A percentile compares a stretch with the other conserved stretches of the same genome.
phyloP scores from a whole-genome alignment of 2,888 invertebrate species.

The Apamea monoglypha region DNA sequence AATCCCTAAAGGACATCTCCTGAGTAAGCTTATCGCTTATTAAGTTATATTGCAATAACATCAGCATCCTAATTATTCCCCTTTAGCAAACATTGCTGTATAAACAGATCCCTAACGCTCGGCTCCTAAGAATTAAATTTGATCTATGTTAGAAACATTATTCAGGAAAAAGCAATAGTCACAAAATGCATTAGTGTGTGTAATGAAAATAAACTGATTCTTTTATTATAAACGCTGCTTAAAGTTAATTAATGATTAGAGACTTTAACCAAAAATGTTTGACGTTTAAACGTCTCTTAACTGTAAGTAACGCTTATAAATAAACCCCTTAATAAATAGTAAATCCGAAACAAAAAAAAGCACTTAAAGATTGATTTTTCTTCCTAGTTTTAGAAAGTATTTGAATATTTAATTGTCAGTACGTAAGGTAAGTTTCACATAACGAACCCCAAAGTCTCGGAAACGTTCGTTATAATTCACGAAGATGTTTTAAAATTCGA shows the following conservation, averaged over 20 bases:
- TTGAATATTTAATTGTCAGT: neutral
- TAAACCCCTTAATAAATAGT: neutral
- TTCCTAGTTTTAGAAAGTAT: neutral
- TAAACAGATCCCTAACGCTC: slow-evolving; percentile 33
- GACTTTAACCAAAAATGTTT: too few species aligned
- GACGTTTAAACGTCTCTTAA: neutral
- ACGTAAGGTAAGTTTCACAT: slow-evolving; percentile 11
- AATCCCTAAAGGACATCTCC: slow-evolving; percentile 12
- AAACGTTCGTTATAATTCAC: slow-evolving; percentile 41
- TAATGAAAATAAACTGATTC: neutral
- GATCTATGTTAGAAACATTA: slow-evolving; percentile 2
- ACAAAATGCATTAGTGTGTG: too few species aligned
- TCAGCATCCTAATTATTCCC: slow-evolving; percentile 47
- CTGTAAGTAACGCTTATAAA: too few species aligned
- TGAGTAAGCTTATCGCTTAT: slow-evolving; percentile 20
- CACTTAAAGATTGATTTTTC: neutral
- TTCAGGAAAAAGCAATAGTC: slow-evolving; percentile 1
- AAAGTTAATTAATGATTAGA: neutral
- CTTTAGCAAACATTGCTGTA: slow-evolving; percentile 31
- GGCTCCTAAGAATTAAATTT: slow-evolving; percentile 29
- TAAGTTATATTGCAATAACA: slow-evolving; percentile 44
- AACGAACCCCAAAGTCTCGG: slow-evolving; percentile 5
- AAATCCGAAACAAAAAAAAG: neutral
- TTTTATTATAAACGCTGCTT: neutral
- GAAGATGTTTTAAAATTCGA: slow-evolving; percentile 47